phyloP scores from a whole-genome alignment of 2,113 vertebrate genomes.

The Syngnathus typhle region DNA sequence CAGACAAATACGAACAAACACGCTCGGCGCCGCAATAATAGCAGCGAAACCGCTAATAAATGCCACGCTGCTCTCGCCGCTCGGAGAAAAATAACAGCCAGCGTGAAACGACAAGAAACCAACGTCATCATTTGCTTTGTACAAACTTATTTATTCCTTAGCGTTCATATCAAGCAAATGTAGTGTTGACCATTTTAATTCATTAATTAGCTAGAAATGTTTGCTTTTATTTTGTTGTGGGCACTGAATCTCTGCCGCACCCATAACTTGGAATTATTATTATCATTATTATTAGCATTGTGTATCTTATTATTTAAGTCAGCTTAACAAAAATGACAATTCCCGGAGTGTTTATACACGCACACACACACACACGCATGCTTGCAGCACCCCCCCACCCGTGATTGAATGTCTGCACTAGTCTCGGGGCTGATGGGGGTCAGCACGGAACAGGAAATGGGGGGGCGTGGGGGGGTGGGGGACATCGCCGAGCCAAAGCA shows the following conservation, averaged over 20 bases:
- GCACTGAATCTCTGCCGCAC: slow-evolving; percentile 48
- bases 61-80: slow-evolving; percentile 26
- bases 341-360: slow-evolving; percentile 56
- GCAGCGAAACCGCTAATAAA: slow-evolving; percentile 31
- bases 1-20: slow-evolving; percentile 37
- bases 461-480: slow-evolving; percentile 41
- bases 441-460: slow-evolving; percentile 55
- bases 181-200: slow-evolving; percentile 40
- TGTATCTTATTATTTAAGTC: slow-evolving; percentile 49
- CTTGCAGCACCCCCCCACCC: slow-evolving; percentile 29
- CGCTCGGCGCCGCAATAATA: slow-evolving; percentile 23
- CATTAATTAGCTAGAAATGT: slow-evolving; percentile 25
- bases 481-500: slow-evolving; percentile 26
- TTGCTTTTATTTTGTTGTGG: slow-evolving; percentile 41
- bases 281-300: slow-evolving; percentile 39
- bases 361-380: slow-evolving; percentile 58
- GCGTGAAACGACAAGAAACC: slow-evolving; percentile 10
- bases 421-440: slow-evolving; percentile 60
- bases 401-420: slow-evolving; percentile 40
- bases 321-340: slow-evolving; percentile 43
- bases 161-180: slow-evolving; percentile 28
- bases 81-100: slow-evolving; percentile 29
- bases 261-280: slow-evolving; percentile 32
- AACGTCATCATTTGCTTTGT: neutral
- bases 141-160: neutral